Evolutionary conservation across 2,888 invertebrate species (phyloP).

Genomic region (Trisateles emortualis): DNA sequence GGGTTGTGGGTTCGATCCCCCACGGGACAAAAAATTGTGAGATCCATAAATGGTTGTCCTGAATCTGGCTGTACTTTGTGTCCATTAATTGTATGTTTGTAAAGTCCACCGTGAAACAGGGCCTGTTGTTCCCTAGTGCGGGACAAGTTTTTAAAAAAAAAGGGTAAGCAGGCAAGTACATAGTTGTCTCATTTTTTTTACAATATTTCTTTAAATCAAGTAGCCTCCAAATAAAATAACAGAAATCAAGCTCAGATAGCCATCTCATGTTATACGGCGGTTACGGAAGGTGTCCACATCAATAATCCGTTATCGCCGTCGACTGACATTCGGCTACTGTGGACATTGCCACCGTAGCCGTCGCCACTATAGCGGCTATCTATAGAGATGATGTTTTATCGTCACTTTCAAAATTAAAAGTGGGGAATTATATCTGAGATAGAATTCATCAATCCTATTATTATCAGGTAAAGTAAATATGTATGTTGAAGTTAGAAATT

Average conservation of each 20-base stretch:
- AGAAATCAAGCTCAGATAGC: constrained; percentile 39
- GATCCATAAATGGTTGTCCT: too few relatives aligned
- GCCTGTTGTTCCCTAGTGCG: too few relatives aligned
- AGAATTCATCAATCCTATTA: not conserved
- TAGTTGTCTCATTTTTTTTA: not conserved
- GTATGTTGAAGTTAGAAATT: not conserved
- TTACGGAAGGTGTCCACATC: constrained; percentile 55
- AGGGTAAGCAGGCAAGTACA: too few relatives aligned
- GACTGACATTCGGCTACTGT: constrained; percentile 67
- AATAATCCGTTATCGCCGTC: constrained; percentile 68
- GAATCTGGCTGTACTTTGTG: too few relatives aligned
- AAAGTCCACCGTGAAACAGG: too few relatives aligned
- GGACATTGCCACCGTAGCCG: constrained; percentile 52
- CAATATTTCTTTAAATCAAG: constrained; percentile 23
- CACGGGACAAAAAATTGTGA: too few relatives aligned
- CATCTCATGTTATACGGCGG: constrained; percentile 37
- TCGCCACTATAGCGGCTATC: constrained; percentile 28
- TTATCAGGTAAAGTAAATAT: not conserved
- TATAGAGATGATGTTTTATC: constrained; percentile 47
- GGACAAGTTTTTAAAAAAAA: too few relatives aligned
- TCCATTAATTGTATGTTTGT: too few relatives aligned
- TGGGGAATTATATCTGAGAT: constrained; percentile 5
- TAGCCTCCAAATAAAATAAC: constrained; percentile 26
- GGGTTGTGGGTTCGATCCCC: too few relatives aligned
- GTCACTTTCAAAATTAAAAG: constrained; percentile 10